These are phyloP conservation scores for Lagodon rhomboides DNA, from an alignment of 2,797 vertebrate species.

Conservation along the genomic window DNA sequence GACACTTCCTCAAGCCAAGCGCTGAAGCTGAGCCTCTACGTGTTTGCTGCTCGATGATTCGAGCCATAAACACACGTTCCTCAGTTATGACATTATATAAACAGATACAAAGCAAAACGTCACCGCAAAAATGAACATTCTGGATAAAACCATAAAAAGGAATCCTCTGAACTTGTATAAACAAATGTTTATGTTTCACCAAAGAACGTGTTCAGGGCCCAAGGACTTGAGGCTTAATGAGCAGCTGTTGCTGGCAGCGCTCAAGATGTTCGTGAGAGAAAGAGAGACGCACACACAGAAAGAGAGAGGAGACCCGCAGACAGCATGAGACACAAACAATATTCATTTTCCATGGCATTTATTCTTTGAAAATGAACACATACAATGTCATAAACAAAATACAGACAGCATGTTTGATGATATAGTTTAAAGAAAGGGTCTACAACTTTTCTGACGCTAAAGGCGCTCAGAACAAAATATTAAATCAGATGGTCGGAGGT, in stretches of 20 bases:
- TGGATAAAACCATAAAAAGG: background rate
- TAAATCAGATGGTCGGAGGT: background rate
- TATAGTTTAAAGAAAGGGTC: conserved; percentile 4
- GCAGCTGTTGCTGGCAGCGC: conserved; percentile 80
- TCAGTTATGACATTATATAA: background rate
- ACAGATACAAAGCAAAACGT: background rate
- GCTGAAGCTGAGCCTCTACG: background rate
- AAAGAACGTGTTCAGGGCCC: conserved; percentile 43
- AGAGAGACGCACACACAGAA: background rate
- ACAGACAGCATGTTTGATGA: conserved; percentile 26
- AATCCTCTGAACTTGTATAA: conserved; percentile 15
- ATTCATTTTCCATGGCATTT: conserved; percentile 43
- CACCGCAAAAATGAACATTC: background rate
- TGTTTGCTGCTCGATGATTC: background rate
- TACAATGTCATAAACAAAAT: conserved; percentile 29
- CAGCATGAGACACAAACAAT: conserved; percentile 13
- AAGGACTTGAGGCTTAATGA: conserved; percentile 71
- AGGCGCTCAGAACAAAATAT: conserved; percentile 29
- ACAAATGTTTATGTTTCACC: conserved; percentile 42
- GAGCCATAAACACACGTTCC: background rate
- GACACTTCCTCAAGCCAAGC: conserved; percentile 34
- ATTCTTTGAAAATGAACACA: conserved; percentile 56
- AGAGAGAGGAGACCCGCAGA: conserved; percentile 1
- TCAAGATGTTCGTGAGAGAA: conserved; percentile 51
- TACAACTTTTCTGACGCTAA: conserved; percentile 21